Percentiles rank a stretch among this genome's conserved stretches.
Evolutionary conservation across 2,113 vertebrate genomes (phyloP).

Genomic region (Saguinus imperator): DNA sequence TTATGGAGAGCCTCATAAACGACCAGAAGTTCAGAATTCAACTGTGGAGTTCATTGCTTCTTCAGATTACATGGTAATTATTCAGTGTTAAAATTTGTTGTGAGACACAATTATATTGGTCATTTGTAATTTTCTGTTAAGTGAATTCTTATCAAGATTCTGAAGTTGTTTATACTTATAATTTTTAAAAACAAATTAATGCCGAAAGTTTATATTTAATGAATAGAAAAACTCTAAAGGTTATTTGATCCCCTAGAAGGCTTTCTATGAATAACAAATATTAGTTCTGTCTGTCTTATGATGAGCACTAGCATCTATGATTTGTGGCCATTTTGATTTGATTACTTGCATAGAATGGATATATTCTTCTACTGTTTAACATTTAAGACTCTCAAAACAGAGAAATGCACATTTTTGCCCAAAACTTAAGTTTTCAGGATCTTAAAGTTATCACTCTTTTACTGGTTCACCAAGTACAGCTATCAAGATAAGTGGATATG

Average conservation of each 20-base stretch:
- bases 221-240: neutral
- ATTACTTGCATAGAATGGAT: neutral
- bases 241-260: slow-evolving; percentile 22
- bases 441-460: neutral
- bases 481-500: slow-evolving; percentile 45
- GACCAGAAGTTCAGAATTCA: slow-evolving; percentile 97
- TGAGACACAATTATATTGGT: neutral
- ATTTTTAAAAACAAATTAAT: slow-evolving; percentile 11
- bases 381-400: neutral
- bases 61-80: slow-evolving; percentile 97
- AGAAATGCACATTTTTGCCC: neutral
- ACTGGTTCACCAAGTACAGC: neutral
- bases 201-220: neutral
- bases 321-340: neutral
- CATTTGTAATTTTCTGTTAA: slow-evolving; percentile 33
- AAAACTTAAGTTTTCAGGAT: neutral
- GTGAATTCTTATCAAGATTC: neutral
- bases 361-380: neutral
- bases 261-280: neutral
- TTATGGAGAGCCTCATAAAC: slow-evolving; percentile 97
- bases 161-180: neutral
- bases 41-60: slow-evolving; percentile 99
- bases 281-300: neutral
- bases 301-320: neutral
- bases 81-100: neutral